Percentiles rank a stretch among this genome's conserved stretches.
Evolutionary conservation across 53 echinoderm and acorn worm genomes (phyloP).

Genomic region (Crossaster papposus): DNA sequence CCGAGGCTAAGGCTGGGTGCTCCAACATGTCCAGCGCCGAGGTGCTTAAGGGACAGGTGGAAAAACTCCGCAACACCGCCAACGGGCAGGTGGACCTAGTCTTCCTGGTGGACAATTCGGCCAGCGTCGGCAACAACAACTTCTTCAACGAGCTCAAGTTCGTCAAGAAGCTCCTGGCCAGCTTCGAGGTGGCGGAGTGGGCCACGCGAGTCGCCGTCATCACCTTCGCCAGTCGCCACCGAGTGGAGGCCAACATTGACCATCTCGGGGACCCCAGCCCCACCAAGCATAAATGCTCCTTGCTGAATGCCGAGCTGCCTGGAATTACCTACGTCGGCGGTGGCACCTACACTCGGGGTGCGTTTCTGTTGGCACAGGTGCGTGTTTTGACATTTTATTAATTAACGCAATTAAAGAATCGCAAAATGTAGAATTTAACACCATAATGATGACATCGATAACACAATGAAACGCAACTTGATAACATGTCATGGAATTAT

Average conservation of each 20-base stretch:
- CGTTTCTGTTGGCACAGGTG: conserved; percentile 85
- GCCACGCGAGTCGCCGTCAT: conserved; percentile 86
- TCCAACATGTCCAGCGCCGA: conserved; percentile 56
- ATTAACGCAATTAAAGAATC: too few relatives aligned
- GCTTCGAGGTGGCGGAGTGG: conserved; percentile 87
- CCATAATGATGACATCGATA: not conserved
- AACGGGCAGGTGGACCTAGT: conserved; percentile 84
- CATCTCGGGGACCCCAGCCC: conserved; percentile 69
- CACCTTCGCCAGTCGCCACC: conserved; percentile 83
- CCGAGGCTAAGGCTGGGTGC: conserved; percentile 40
- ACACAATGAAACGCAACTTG: not conserved
- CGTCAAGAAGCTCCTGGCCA: conserved; percentile 86
- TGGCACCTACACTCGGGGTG: conserved; percentile 92
- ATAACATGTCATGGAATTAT: not conserved
- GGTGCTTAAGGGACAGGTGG: conserved; percentile 80
- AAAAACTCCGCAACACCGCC: conserved; percentile 71
- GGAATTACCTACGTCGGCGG: conserved; percentile 91
- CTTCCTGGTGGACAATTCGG: conserved; percentile 92
- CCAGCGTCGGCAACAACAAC: conserved; percentile 88
- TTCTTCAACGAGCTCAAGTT: conserved; percentile 98
- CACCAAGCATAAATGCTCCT: conserved; percentile 83
- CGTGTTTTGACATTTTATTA: conserved; percentile 21
- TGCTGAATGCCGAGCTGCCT: conserved; percentile 86
- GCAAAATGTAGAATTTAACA: too few relatives aligned
- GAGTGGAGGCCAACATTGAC: conserved; percentile 82